Evolutionary conservation across 2,113 vertebrate genomes (phyloP).

Genomic region (Columba janthina): DNA sequence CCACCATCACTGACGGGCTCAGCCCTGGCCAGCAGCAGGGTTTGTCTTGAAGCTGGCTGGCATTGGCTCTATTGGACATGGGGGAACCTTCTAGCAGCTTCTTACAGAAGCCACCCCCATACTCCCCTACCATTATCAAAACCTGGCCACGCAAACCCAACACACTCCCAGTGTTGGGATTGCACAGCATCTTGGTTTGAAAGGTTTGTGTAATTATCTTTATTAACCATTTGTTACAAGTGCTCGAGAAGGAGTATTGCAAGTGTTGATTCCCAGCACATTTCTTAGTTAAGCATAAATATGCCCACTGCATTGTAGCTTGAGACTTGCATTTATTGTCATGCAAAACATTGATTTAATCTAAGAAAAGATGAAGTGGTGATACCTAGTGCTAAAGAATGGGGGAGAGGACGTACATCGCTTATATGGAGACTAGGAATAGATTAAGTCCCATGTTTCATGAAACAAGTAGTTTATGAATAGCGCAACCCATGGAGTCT

Average conservation of each 20-base stretch:
- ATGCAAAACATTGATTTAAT: background rate
- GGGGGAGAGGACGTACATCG: background rate
- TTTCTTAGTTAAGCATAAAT: background rate
- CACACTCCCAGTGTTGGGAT: background rate
- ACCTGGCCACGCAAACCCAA: too few species aligned
- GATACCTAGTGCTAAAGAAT: background rate
- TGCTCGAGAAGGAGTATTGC: background rate
- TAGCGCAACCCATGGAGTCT: background rate
- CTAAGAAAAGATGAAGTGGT: background rate
- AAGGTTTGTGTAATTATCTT: background rate
- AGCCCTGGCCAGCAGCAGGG: too few species aligned
- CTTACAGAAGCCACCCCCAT: too few species aligned
- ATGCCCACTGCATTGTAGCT: background rate
- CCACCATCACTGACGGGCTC: too few species aligned
- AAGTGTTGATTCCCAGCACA: background rate
- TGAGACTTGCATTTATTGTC: background rate
- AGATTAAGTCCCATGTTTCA: background rate
- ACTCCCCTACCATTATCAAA: too few species aligned
- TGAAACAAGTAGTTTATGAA: background rate
- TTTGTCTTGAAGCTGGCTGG: too few species aligned
- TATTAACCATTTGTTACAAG: background rate
- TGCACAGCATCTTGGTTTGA: background rate
- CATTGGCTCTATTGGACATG: too few species aligned
- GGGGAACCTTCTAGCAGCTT: too few species aligned
- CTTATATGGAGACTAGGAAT: background rate